These are phyloP conservation scores for Fabriciana adippe DNA, from an alignment of 2,888 invertebrate species.

Conservation along the genomic window DNA sequence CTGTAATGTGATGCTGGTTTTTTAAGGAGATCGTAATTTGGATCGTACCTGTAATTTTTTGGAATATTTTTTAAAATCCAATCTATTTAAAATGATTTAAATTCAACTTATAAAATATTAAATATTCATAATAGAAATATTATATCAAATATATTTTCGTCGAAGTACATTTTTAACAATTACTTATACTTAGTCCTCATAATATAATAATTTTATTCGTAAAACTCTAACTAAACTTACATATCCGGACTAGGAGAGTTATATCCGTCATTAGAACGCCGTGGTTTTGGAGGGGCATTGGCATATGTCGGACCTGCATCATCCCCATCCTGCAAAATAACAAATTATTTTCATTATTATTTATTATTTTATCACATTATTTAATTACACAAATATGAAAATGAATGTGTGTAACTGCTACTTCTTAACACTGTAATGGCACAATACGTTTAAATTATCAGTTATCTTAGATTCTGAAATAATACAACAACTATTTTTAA, in stretches of 20 bases:
- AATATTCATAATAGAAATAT: background rate
- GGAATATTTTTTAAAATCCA: background rate
- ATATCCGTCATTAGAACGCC: conserved; percentile 89
- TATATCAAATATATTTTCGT: background rate
- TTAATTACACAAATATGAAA: too few relatives aligned
- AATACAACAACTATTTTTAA: too few relatives aligned
- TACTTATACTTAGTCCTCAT: too few relatives aligned
- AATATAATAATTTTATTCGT: background rate
- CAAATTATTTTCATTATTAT: background rate
- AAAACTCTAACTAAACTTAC: conserved; percentile 53
- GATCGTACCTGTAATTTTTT: conserved; percentile 76
- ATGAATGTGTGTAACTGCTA: too few relatives aligned
- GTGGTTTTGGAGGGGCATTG: conserved; percentile 94
- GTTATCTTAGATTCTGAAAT: too few relatives aligned
- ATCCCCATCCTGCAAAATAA: conserved; percentile 61
- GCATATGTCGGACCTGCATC: conserved; percentile 88
- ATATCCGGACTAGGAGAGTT: conserved; percentile 89
- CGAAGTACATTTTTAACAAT: too few relatives aligned
- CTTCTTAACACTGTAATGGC: too few relatives aligned
- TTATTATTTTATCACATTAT: too few relatives aligned
- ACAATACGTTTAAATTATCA: too few relatives aligned
- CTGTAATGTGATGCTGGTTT: conserved; percentile 79
- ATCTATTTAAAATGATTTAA: conserved; percentile 6
- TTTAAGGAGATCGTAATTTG: conserved; percentile 79
- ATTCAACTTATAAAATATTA: background rate